Percentiles rank a stretch among this genome's conserved stretches.
Evolutionary conservation across 1,140 invertebrate genomes (phyloP).

Genomic region (Bombus terrestris): DNA sequence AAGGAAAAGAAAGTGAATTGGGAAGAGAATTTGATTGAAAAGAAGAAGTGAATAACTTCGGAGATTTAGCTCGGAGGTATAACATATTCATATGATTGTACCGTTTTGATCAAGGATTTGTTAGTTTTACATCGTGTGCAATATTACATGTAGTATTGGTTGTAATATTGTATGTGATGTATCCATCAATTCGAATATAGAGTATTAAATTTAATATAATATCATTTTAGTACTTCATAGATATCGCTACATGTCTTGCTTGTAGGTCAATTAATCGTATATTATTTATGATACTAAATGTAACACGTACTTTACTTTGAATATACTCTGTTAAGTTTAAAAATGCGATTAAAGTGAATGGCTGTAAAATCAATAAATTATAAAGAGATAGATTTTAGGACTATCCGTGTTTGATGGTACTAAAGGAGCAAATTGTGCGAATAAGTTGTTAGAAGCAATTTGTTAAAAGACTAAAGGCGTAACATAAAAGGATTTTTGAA

Average conservation of each 20-base stretch:
- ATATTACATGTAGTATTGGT: not conserved
- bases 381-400: not conserved
- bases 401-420: too few species aligned
- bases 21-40: not conserved
- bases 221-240: not conserved
- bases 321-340: not conserved
- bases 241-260: not conserved
- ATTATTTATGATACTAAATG: not conserved
- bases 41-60: not conserved
- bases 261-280: not conserved
- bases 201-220: constrained; percentile 4
- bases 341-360: not conserved
- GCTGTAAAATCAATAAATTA: not conserved
- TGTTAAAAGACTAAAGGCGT: not conserved
- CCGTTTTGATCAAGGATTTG: too few species aligned
- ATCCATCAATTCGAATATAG: not conserved
- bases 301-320: not conserved
- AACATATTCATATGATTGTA: not conserved
- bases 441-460: not conserved
- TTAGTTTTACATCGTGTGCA: not conserved
- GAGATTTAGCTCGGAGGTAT: not conserved
- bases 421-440: not conserved
- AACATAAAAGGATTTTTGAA: not conserved
- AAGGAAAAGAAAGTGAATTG: not conserved
- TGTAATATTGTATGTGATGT: too few species aligned